A percentile compares a stretch with the other conserved stretches of the same genome.
These are phyloP conservation scores for Toxotes lorentzi DNA, from an alignment of 2,797 vertebrate species.

Conservation along the genomic window DNA sequence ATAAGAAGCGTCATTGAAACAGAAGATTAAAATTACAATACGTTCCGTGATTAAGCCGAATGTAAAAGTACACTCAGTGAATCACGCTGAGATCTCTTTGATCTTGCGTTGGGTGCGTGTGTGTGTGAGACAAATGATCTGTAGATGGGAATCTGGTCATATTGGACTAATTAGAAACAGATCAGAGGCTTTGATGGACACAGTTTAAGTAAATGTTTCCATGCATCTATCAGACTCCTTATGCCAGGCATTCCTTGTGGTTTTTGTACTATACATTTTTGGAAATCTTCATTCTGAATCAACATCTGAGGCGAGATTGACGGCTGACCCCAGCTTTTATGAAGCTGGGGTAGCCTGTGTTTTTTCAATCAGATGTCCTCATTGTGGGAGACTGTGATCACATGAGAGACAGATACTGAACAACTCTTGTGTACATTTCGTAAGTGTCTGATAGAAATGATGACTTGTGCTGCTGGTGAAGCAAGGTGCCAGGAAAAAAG, in stretches of 20 bases:
- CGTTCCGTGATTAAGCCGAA: constrained; percentile 51
- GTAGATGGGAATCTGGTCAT: constrained; percentile 67
- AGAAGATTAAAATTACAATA: constrained; percentile 40
- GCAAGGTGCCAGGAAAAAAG: constrained; percentile 75
- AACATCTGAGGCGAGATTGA: constrained; percentile 70
- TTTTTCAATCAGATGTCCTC: constrained; percentile 68
- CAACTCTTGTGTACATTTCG: constrained; percentile 73
- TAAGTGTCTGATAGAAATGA: constrained; percentile 77
- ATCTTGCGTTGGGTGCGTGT: constrained; percentile 48
- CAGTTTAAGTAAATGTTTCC: constrained; percentile 84
- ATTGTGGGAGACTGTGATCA: constrained; percentile 62
- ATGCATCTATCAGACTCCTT: constrained; percentile 77
- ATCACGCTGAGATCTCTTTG: constrained; percentile 68
- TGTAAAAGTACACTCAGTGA: constrained; percentile 62
- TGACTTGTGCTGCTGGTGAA: constrained; percentile 66
- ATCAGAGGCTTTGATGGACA: constrained; percentile 83
- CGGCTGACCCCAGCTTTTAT: constrained; percentile 74
- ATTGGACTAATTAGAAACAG: constrained; percentile 84
- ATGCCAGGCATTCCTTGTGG: constrained; percentile 77
- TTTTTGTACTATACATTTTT: constrained; percentile 73
- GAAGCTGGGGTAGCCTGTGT: constrained; percentile 54
- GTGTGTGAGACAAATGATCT: constrained; percentile 68
- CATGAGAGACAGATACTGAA: constrained; percentile 66
- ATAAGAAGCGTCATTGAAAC: constrained; percentile 46
- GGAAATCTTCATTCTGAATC: constrained; percentile 78